phyloP scores from a whole-genome alignment of 1,140 invertebrate species.

The Ips nitidus region DNA sequence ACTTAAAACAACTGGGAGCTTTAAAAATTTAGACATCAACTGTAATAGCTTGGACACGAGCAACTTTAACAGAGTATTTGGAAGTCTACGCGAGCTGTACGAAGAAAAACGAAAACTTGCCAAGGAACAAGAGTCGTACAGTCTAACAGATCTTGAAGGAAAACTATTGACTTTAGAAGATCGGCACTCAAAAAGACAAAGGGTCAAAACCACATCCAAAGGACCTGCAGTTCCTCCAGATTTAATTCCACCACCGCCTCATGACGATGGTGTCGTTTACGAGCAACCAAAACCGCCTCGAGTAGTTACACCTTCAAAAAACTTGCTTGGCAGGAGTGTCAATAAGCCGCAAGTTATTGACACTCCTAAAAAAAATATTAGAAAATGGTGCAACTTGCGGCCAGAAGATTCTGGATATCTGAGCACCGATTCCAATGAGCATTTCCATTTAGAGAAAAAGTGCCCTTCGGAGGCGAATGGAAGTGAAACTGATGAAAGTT shows the following conservation, averaged over 20 bases:
- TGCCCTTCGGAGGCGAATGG: conserved; percentile 48
- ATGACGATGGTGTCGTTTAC: conserved; percentile 58
- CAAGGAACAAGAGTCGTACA: conserved; percentile 44
- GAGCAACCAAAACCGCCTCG: conserved; percentile 62
- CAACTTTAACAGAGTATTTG: conserved; percentile 57
- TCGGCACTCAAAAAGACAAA: conserved; percentile 68
- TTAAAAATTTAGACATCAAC: conserved; percentile 52
- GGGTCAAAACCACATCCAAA: conserved; percentile 54
- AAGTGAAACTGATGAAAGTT: conserved; percentile 71
- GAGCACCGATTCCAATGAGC: conserved; percentile 71
- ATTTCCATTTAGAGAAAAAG: neutral
- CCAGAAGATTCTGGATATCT: conserved; percentile 73
- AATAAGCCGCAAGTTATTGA: conserved; percentile 28
- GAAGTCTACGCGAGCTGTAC: conserved; percentile 72
- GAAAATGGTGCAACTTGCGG: conserved; percentile 33
- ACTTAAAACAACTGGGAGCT: conserved; percentile 62
- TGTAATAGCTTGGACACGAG: conserved; percentile 18
- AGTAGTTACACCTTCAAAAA: conserved; percentile 63
- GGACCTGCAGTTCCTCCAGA: conserved; percentile 61
- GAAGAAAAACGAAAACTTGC: conserved; percentile 57
- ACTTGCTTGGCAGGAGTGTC: conserved; percentile 62
- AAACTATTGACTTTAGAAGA: conserved; percentile 63
- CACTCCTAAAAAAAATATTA: conserved; percentile 42
- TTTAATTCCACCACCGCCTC: conserved; percentile 61
- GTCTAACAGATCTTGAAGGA: conserved; percentile 50